Evolutionary conservation across 2,888 invertebrate species (phyloP).

Genomic region (Agrypnus murinus): DNA sequence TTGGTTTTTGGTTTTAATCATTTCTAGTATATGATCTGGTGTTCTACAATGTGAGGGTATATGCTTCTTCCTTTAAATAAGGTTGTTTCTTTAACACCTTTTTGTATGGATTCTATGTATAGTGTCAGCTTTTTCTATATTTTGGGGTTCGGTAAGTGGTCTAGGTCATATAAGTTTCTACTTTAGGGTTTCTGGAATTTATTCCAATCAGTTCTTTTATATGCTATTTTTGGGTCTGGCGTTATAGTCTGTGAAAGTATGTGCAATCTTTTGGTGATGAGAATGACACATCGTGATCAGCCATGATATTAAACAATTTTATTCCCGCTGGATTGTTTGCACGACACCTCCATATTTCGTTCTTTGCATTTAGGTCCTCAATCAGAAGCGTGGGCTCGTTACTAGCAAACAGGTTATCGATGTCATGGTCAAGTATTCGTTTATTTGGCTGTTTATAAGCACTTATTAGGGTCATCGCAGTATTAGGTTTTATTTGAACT

Average conservation of each 20-base stretch:
- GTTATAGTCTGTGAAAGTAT: too few relatives aligned
- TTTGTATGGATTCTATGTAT: background rate
- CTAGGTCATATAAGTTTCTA: too few relatives aligned
- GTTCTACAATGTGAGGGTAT: background rate
- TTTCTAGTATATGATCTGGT: background rate
- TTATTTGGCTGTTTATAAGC: background rate
- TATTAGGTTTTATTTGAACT: background rate
- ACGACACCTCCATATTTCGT: background rate
- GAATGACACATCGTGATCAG: background rate
- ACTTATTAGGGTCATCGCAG: too few relatives aligned
- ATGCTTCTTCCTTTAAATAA: background rate
- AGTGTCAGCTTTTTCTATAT: too few relatives aligned
- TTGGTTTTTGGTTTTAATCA: slow-evolving; percentile 4
- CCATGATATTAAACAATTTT: too few relatives aligned
- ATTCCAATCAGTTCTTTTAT: too few relatives aligned
- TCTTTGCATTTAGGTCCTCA: background rate
- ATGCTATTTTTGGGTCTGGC: too few relatives aligned
- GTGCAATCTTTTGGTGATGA: too few relatives aligned
- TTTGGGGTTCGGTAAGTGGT: too few relatives aligned
- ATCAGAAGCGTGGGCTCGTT: background rate
- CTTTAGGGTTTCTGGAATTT: too few relatives aligned
- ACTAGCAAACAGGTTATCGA: background rate
- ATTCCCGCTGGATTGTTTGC: background rate
- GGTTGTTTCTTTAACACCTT: background rate
- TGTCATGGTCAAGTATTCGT: background rate